Conservation (phyloP, 2,113 vertebrate species). For the Perca flavescens region DNA sequence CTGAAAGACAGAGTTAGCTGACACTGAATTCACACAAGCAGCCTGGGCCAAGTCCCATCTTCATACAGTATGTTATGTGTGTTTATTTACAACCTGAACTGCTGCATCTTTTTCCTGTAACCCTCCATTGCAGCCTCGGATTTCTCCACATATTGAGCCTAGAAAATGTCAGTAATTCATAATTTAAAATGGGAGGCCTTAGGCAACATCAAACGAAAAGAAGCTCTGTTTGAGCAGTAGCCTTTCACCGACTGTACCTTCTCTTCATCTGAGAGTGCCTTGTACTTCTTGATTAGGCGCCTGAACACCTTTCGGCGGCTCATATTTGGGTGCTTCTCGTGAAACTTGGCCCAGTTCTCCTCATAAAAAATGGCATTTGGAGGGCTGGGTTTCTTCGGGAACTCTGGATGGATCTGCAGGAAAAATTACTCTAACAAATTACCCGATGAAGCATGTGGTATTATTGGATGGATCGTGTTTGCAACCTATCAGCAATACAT, state of each 20-base stretch:
- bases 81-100: slow-evolving; percentile 42
- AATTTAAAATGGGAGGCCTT: background rate
- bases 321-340: slow-evolving; percentile 16
- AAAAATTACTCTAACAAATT: background rate
- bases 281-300: background rate
- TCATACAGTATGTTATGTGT: background rate
- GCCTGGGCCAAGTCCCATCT: background rate
- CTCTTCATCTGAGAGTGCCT: slow-evolving; percentile 15
- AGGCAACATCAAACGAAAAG: background rate
- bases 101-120: background rate
- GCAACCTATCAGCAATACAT: background rate
- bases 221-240: background rate
- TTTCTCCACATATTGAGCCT: slow-evolving; percentile 45
- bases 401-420: slow-evolving; percentile 38
- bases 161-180: background rate
- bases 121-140: background rate
- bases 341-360: slow-evolving; percentile 20
- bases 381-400: slow-evolving; percentile 34
- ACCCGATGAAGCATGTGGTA: background rate
- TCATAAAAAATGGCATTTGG: slow-evolving; percentile 28
- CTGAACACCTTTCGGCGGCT: fast-evolving
- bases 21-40: background rate
- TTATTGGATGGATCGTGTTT: background rate
- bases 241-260: slow-evolving; percentile 44
- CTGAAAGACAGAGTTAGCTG: slow-evolving; percentile 41